Base-by-base conservation (phyloP, 2,888 invertebrate species). In the Kryphioiulus occultus region DNA sequence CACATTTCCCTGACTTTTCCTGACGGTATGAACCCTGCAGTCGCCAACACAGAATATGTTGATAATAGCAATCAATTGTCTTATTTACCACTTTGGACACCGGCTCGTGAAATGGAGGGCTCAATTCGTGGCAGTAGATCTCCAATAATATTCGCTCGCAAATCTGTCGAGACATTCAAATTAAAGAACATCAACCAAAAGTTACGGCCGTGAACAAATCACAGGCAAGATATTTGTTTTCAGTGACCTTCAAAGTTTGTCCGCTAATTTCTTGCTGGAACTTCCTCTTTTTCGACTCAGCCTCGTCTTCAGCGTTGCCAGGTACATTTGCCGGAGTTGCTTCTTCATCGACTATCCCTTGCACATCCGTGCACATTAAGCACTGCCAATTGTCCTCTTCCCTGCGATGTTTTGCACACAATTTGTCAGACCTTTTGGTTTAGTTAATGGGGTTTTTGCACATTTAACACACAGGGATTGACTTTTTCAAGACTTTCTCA, bases 381-480 rank as follows among this genome's bases (percentile, higher is more conserved):
- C 98, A 98, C 92, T 96, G 96, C 97, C 98, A 98, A 87, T 96
- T 96, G 92, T 97, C 97, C 90, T 89, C 90, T 94, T 95, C 97
- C 90, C 95, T 95, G 92, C 83, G 91, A 91, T 47, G 47, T 47
- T 47, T 47, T 47, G 47, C 47, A 47, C 47, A 47, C 47, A 47
- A 86, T 35, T 35, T 35, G 83, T 32, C 35, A 35, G 83, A 30
- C 83, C 35, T 83, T 83, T 83, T 83, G 83, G 83, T 83, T 83
- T n/a, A 19, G 35, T 83, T 83, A 83, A 83, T 19, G n/a, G 35
- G 15, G 47, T 39, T 39, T 39, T 39, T 9, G 9, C 9, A 39
- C 39, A 39, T 39, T 17, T 30, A 87, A 82, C 19, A 87, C 86
- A 26, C 19, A 30, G 32, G 30, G 19, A 32, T n/a, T 85, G n/a